A percentile compares a stretch with the other conserved stretches of the same genome.
Evolutionary conservation across 2,888 invertebrate species (phyloP).

Genomic region (Aethes cnicana): DNA sequence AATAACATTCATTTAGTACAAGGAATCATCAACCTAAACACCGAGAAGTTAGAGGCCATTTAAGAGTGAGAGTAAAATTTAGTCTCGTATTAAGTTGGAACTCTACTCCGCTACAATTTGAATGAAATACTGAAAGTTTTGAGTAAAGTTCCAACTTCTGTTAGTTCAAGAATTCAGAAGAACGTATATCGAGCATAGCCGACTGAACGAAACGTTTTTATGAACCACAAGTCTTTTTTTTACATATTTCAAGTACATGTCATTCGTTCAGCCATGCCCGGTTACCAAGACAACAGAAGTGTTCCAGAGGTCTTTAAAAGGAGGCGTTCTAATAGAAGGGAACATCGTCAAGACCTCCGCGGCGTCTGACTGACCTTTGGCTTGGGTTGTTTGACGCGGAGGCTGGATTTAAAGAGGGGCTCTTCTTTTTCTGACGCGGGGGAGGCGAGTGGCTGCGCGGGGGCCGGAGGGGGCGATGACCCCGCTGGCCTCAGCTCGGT

Average conservation of each 20-base stretch:
- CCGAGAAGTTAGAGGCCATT: slow-evolving; percentile 41
- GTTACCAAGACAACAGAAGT: slow-evolving; percentile 28
- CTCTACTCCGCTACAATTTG: slow-evolving; percentile 20
- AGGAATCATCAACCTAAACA: slow-evolving; percentile 46
- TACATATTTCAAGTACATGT: no score
- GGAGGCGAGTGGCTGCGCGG: slow-evolving; percentile 52
- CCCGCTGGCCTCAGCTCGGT: slow-evolving; percentile 76
- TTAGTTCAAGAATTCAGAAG: slow-evolving; percentile 13
- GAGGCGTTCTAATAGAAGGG: slow-evolving; percentile 66
- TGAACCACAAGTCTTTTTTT: no score
- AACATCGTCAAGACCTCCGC: no score
- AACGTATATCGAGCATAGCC: background rate
- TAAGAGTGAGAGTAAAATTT: slow-evolving; percentile 31
- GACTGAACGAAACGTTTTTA: no score
- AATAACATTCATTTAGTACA: slow-evolving; percentile 65
- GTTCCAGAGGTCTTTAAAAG: slow-evolving; percentile 50
- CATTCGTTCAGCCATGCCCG: background rate
- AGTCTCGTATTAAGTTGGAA: slow-evolving; percentile 40
- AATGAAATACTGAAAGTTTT: no score
- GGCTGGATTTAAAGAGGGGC: slow-evolving; percentile 76
- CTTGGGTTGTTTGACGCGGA: slow-evolving; percentile 64
- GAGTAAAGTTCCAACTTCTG: slow-evolving; percentile 14
- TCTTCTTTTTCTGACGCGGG: slow-evolving; percentile 71
- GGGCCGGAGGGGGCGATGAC: slow-evolving; percentile 48
- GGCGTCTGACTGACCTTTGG: slow-evolving; percentile 79